These are phyloP conservation scores for Ispidina picta DNA, from an alignment of 2,797 vertebrate genomes.

Conservation along the genomic window DNA sequence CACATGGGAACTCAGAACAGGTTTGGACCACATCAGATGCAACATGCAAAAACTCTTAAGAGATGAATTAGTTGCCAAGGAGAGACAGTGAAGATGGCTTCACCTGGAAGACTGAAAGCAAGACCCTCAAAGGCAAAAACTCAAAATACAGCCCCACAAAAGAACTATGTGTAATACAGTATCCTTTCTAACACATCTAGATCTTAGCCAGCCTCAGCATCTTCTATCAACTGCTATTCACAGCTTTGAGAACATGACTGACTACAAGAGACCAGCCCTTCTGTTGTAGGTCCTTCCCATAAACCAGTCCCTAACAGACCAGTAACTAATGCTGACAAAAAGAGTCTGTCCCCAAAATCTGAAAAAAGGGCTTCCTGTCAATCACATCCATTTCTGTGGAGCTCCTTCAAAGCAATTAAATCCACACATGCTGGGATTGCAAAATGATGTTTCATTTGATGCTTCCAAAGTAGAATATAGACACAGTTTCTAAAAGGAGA, in stretches of 20 bases:
- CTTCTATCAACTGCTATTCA: background rate
- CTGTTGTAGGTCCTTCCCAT: background rate
- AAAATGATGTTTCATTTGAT: background rate
- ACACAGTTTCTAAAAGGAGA: background rate
- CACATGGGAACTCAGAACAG: rapidly evolving
- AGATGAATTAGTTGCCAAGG: background rate
- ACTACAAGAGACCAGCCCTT: background rate
- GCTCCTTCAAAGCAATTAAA: background rate
- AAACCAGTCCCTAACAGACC: background rate
- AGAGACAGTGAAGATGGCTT: background rate
- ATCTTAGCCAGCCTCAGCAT: background rate
- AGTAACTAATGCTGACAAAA: background rate
- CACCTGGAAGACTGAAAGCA: background rate
- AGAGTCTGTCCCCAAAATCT: background rate
- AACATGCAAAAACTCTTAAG: background rate
- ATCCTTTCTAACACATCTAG: background rate
- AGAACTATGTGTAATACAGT: rapidly evolving
- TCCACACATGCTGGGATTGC: background rate
- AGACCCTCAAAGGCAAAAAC: background rate
- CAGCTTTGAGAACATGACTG: rapidly evolving
- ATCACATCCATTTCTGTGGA: background rate
- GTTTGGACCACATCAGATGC: background rate
- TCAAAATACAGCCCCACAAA: background rate
- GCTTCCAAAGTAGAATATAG: background rate
- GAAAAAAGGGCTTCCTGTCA: background rate